Evolutionary conservation across 92 coral and sea anemone species (phyloP), one percentile per base, ranked within the genome.

Genomic region (Palythoa caribaeorum): DNA sequence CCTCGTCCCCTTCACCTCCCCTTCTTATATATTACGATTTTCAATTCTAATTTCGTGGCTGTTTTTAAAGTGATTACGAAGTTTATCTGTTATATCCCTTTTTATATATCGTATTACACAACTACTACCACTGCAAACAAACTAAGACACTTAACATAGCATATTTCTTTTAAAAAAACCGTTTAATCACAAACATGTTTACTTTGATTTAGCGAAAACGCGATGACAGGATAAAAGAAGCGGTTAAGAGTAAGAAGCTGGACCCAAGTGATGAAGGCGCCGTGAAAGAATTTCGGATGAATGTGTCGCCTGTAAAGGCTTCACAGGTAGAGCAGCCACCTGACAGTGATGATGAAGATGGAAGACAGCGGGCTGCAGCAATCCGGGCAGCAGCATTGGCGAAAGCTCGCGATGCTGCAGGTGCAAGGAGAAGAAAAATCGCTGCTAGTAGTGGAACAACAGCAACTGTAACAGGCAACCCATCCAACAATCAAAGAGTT

Each of bases 381-480:
- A 74, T 16, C 54, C 59, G 78, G 35, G 28, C 38, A 38, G 14
- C 53, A 19, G 78, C 59, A 74, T 74, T 44, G 50, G 79, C 79
- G 21, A 74, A n/a, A 74, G 79, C 59, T n/a, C 79, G 59, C 7
- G 38, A 74, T 48, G 79, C 79, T 74, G 79, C 79, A 17, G 50
- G 55, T 74, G 20, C 57, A 48, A 74, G 21, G 28, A 74, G 79
- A n/a, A 73, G 20, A 1, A n/a, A 73, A 1, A 39, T 16, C 53
- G 14, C n/a, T 15, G 52, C 77, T 38, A 38, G 21, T 15, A 73
- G 12, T 38, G 51, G 35, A 73, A 73, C 52, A 13, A 72, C 12
- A 14, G 21, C 48, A 38, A 72, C 3, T 37, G 5, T 15, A 72
- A 38, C 76, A 72, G 6, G 1, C 70, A 0, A 19, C 36, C 6